Base-by-base conservation (phyloP, 2,113 vertebrate genomes). In the Odocoileus hemionus region DNA sequence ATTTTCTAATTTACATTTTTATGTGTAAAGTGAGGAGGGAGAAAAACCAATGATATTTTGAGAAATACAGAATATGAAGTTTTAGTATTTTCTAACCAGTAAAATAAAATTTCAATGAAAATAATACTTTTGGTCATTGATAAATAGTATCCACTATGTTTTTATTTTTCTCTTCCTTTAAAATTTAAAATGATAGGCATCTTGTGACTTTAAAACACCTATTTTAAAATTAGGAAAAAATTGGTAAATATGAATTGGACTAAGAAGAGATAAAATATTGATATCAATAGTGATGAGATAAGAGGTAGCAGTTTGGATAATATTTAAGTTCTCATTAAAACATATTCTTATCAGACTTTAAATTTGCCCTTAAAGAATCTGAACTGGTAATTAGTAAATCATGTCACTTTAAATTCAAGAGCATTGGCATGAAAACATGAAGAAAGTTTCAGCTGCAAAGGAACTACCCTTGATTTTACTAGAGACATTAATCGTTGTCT, bases 171-270 rank as follows among this genome's bases (percentile, higher is more conserved):
- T 45, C 74, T 86, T 50, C 54, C 85, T 93, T 91, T 85, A 61
- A 89, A 64, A 67, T 76, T 82, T 57, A 93, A 94, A 97, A 88
- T 50, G 50, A 64, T 23, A 52, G 30, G 16, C 6, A 28, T 74
- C 58, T 82, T 86, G n/a, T 87, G 36, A 61, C 78, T 89, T 97
- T 79, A 47, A 64, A 96, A 50, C 30, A n/a, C 3, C 16, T 80
- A 47, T 85, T 91, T 97, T 93, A 60, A 98, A 94, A 91, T 64
- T 91, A 52, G 54, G 45, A 43, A 91, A 89, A 89, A 61, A 54
- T 14, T 90, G 33, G 76, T 79, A 94, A 96, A 80, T n/a, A n/a
- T 87, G 26, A 96, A 78, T 79, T 28, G 91, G 52, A 89, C 39
- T 55, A 83, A 45, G 19, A 86, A 86, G 58, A 94, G 78, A 89